phyloP scores from a whole-genome alignment of 2,888 invertebrate species.

The Agrypnus murinus region DNA sequence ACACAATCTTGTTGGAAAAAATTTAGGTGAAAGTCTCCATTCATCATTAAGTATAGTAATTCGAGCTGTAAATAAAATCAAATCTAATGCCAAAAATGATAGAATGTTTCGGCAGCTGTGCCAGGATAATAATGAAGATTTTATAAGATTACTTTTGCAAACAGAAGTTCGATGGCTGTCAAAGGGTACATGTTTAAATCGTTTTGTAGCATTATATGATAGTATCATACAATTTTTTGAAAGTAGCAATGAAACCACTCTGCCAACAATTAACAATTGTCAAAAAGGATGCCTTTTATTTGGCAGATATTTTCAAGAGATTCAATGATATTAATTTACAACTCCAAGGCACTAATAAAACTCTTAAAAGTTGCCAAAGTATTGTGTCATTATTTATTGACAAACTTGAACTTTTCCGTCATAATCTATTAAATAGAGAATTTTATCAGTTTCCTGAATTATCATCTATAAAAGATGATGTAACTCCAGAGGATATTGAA shows the following conservation, averaged over 20 bases:
- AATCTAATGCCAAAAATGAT: conserved; percentile 31
- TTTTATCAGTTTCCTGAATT: conserved; percentile 46
- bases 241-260: no score
- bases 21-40: conserved; percentile 24
- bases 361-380: conserved; percentile 33
- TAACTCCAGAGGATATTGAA: conserved; percentile 35
- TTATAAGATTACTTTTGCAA: conserved; percentile 54
- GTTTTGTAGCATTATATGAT: no score
- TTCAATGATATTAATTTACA: no score
- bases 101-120: conserved; percentile 59
- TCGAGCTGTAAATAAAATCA: conserved; percentile 41
- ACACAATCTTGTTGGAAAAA: not conserved
- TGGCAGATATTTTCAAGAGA: conserved; percentile 43
- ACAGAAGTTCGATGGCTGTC: conserved; percentile 40
- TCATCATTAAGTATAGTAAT: conserved; percentile 30
- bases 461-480: conserved; percentile 47
- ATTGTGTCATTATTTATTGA: conserved; percentile 45
- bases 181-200: conserved; percentile 29
- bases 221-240: no score
- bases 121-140: conserved; percentile 59
- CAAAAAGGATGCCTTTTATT: no score
- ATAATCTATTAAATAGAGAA: conserved; percentile 46
- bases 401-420: conserved; percentile 38
- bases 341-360: conserved; percentile 42
- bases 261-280: no score